Percentiles rank a stretch among this genome's conserved stretches.
These are phyloP conservation scores for Periophthalmodon schlosseri DNA, from an alignment of 2,113 vertebrate genomes.

Conservation along the genomic window DNA sequence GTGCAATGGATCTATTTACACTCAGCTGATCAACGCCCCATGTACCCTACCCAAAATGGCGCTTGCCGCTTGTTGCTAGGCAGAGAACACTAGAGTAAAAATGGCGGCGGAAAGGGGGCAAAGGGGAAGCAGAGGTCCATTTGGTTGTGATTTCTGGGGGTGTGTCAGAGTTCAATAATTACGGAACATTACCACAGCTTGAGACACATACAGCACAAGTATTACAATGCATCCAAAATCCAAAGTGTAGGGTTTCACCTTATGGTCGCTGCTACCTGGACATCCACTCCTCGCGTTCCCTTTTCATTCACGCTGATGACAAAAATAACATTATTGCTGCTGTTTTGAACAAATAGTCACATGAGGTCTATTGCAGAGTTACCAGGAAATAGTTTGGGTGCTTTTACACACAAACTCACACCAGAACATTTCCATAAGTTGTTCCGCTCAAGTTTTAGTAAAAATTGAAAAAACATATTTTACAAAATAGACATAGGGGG, in stretches of 20 bases:
- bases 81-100: constrained; percentile 69
- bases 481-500: not conserved
- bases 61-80: constrained; percentile 76
- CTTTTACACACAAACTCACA: not conserved
- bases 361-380: not conserved
- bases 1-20: constrained; percentile 63
- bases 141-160: constrained; percentile 66
- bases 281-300: constrained; percentile 5
- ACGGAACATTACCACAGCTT: constrained; percentile 42
- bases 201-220: constrained; percentile 22
- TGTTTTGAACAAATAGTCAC: not conserved
- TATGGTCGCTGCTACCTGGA: constrained; percentile 13
- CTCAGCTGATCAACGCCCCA: constrained; percentile 43
- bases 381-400: not conserved
- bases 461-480: not conserved
- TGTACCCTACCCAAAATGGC: constrained; percentile 64
- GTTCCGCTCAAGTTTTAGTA: not conserved
- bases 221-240: not conserved
- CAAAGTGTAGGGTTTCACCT: constrained; percentile 4
- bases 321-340: constrained; percentile 13
- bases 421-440: not conserved
- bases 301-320: constrained; percentile 24
- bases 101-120: constrained; percentile 66
- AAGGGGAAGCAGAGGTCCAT: constrained; percentile 65
- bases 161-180: constrained; percentile 59